Percentiles rank a stretch among this genome's conserved stretches.
phyloP scores from a whole-genome alignment of 2,797 vertebrate genomes.

The Tadarida brasiliensis region DNA sequence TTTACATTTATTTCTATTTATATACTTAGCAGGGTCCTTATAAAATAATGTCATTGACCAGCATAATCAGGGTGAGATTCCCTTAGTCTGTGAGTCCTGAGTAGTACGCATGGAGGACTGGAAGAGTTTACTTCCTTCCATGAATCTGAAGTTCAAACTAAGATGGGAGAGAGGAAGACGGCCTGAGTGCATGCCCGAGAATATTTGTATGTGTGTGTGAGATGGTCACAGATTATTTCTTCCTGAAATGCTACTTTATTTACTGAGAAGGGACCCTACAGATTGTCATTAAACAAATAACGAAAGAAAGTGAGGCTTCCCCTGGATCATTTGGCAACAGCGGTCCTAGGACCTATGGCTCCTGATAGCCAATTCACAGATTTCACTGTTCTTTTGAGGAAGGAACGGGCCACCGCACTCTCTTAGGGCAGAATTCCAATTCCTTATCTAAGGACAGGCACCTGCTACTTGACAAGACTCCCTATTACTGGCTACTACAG shows the following conservation, averaged over 20 bases:
- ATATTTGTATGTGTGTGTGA: rapidly evolving
- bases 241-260: neutral
- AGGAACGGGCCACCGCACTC: no score
- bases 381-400: neutral
- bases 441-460: neutral
- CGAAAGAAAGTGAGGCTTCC: no score
- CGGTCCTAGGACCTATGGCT: neutral
- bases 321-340: no score
- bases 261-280: neutral
- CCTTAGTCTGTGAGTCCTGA: neutral
- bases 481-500: no score
- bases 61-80: neutral
- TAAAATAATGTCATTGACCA: neutral
- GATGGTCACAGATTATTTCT: rapidly evolving
- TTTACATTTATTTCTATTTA: neutral
- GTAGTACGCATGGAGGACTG: neutral
- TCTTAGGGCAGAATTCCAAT: neutral
- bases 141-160: neutral
- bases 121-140: neutral
- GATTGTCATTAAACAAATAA: no score
- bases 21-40: neutral
- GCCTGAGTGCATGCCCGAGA: neutral
- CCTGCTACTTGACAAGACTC: neutral
- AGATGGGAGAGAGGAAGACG: neutral
- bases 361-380: neutral